These are phyloP conservation scores for Acanthosepion esculentum DNA, from an alignment of 2,888 invertebrate species.

Conservation along the genomic window DNA sequence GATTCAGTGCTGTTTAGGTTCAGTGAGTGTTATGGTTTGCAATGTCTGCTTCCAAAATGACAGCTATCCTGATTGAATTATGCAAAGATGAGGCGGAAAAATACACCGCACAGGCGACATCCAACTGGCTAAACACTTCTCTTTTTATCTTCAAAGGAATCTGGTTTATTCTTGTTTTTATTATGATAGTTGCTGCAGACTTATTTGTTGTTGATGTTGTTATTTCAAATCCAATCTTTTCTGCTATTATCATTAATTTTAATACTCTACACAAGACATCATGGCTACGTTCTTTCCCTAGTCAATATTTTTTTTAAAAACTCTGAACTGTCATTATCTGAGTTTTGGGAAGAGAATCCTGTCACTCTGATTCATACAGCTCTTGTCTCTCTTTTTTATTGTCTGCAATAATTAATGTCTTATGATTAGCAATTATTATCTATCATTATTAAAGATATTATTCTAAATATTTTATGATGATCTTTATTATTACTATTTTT, in stretches of 20 bases:
- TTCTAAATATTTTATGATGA: too few species aligned
- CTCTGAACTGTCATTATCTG: too few species aligned
- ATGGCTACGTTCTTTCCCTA: background rate
- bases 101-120: background rate
- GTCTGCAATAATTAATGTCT: too few species aligned
- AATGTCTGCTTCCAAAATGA: background rate
- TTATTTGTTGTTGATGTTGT: background rate
- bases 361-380: too few species aligned
- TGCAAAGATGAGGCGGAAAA: background rate
- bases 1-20: constrained; percentile 10
- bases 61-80: background rate
- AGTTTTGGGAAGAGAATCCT: too few species aligned
- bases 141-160: constrained; percentile 33
- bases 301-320: too few species aligned
- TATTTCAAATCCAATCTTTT: background rate
- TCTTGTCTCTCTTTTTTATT: too few species aligned
- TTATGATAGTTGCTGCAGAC: background rate
- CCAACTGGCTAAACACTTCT: constrained; percentile 5
- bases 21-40: background rate
- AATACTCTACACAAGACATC: background rate
- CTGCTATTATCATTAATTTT: background rate
- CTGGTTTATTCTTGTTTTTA: background rate
- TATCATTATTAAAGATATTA: too few species aligned
- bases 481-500: too few species aligned
- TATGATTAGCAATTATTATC: too few species aligned